Percentiles rank a stretch among this genome's conserved stretches.
Conservation (phyloP, 2,113 vertebrate species). For the Tichodroma muraria region DNA sequence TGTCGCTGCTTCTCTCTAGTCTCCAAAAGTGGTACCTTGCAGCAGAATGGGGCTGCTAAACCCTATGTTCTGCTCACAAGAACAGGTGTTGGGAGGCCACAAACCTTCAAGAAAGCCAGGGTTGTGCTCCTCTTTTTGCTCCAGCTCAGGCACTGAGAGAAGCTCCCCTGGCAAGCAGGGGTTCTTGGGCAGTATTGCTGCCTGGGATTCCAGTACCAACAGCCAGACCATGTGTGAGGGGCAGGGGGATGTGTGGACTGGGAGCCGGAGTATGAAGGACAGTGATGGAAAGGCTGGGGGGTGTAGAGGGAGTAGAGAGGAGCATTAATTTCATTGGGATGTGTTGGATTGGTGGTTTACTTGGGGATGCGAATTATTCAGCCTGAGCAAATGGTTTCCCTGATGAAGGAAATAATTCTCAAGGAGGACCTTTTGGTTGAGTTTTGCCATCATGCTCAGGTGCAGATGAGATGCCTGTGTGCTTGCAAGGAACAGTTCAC, state of each 20-base stretch:
- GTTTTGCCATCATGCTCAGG: neutral
- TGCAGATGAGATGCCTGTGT: neutral
- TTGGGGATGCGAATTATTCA: neutral
- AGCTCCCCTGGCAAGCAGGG: accelerated
- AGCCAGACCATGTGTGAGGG: neutral
- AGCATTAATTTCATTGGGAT: neutral
- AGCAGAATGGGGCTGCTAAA: neutral
- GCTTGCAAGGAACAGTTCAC: neutral
- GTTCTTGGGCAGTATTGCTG: neutral
- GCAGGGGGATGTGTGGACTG: accelerated
- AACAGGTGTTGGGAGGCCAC: neutral
- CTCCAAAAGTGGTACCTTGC: neutral
- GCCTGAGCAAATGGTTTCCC: neutral
- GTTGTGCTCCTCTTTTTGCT: neutral
- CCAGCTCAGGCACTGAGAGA: neutral
- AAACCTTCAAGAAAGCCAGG: neutral
- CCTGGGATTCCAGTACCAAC: neutral
- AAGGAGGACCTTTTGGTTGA: neutral
- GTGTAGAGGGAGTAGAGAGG: neutral
- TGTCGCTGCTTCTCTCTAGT: neutral
- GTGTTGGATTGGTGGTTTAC: neutral
- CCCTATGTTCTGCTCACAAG: neutral
- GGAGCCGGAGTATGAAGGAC: neutral
- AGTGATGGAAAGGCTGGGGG: neutral
- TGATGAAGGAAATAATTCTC: neutral